A percentile compares a stretch with the other conserved stretches of the same genome.
phyloP scores from a whole-genome alignment of 2,797 vertebrate genomes.

The Phaenicophaeus curvirostris region DNA sequence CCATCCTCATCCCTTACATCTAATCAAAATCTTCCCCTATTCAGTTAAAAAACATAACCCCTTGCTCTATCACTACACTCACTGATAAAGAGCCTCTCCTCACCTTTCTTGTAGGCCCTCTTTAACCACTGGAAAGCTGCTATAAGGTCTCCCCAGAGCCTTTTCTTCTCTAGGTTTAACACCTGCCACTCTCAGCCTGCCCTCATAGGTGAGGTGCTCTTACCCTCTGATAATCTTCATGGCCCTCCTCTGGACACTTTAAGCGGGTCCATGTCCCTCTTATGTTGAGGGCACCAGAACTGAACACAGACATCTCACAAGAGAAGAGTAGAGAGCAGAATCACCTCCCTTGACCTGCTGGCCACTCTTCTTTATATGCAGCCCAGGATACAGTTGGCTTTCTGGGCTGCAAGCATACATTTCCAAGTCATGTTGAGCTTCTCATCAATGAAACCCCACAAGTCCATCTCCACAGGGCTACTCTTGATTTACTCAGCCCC shows the following conservation, averaged over 20 bases:
- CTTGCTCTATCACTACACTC: fast-evolving
- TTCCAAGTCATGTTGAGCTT: not conserved
- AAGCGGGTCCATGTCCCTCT: too few species aligned
- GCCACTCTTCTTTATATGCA: not conserved
- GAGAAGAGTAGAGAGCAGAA: not conserved
- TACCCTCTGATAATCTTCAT: not conserved
- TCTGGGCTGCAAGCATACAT: fast-evolving
- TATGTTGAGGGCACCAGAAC: not conserved
- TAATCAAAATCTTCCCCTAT: not conserved
- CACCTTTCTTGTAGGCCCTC: not conserved
- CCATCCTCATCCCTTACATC: not conserved
- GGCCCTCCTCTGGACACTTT: not conserved
- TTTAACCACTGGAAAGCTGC: not conserved
- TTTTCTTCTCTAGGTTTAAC: not conserved
- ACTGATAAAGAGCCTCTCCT: not conserved
- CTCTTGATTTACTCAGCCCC: not conserved
- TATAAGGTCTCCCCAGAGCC: not conserved
- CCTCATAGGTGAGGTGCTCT: not conserved
- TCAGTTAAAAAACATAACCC: not conserved
- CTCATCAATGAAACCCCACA: not conserved
- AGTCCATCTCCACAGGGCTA: not conserved
- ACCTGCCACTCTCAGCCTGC: not conserved
- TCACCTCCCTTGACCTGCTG: not conserved
- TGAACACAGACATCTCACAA: not conserved
- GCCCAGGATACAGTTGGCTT: not conserved